Percentiles rank a stretch among this genome's conserved stretches.
Conservation (phyloP, 2,797 vertebrate genomes). For the Onychomys arenicola region DNA sequence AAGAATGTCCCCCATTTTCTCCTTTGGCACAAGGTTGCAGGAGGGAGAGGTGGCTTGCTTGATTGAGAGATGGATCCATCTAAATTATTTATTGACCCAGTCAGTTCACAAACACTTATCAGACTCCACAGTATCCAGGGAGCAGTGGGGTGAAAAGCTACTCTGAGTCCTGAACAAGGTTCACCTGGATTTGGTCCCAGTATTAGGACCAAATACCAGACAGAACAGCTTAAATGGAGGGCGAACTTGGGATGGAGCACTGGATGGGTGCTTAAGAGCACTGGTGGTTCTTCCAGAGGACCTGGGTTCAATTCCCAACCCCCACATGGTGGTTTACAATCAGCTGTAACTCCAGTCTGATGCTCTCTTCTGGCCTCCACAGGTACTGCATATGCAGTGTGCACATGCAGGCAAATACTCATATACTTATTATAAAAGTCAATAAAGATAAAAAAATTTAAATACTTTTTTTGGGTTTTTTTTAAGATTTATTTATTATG, state of each 20-base stretch:
- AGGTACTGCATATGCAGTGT: too few species aligned
- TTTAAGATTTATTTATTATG: too few species aligned
- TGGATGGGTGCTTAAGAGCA: neutral
- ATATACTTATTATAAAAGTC: neutral
- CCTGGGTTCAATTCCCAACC: neutral
- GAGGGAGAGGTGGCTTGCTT: constrained; percentile 14
- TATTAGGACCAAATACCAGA: neutral
- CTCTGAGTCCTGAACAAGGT: neutral
- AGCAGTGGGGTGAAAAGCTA: neutral
- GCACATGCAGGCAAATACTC: neutral
- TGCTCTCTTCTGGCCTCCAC: neutral
- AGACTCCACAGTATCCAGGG: neutral
- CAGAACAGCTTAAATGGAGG: neutral
- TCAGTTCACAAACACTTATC: constrained; percentile 16
- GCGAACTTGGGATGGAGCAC: neutral
- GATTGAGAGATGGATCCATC: neutral
- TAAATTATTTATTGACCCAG: neutral
- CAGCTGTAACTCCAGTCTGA: neutral
- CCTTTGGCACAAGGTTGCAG: neutral
- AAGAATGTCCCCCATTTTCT: neutral
- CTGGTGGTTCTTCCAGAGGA: neutral
- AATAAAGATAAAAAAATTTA: too few species aligned
- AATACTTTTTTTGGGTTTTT: too few species aligned
- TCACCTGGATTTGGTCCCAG: neutral
- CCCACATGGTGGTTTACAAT: neutral